Evolutionary conservation across 2,113 vertebrate species (phyloP).

Genomic region (Calcarius ornatus): DNA sequence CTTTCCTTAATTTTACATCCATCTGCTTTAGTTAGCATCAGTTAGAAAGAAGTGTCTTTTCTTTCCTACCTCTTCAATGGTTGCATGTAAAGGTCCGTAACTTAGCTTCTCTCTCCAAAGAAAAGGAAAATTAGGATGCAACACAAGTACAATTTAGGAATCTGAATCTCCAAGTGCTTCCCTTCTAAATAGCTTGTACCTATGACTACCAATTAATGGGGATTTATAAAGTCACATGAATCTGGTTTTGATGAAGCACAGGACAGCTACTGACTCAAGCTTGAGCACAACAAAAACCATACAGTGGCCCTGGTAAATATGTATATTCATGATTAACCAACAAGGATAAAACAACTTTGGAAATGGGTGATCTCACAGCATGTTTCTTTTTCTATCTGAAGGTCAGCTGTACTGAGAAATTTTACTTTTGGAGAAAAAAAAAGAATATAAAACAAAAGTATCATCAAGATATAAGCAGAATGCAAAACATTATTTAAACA

Average conservation of each 20-base stretch:
- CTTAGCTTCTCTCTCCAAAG: neutral
- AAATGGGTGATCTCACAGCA: neutral
- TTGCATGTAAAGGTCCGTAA: neutral
- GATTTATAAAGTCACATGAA: neutral
- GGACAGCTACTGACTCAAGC: neutral
- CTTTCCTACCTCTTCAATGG: neutral
- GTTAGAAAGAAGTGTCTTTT: neutral
- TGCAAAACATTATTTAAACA: neutral
- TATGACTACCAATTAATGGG: neutral
- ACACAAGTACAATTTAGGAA: neutral
- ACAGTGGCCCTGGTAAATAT: neutral
- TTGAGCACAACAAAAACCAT: neutral
- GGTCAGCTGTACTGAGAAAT: neutral
- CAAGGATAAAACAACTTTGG: neutral
- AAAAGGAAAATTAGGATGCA: neutral
- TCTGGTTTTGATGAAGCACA: neutral
- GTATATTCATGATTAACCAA: neutral
- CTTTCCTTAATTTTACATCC: neutral
- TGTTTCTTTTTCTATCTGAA: neutral
- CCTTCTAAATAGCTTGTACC: neutral
- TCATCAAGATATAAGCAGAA: neutral
- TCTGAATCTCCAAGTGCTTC: neutral
- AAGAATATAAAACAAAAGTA: neutral
- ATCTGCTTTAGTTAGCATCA: neutral
- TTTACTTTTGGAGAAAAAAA: neutral